Evolutionary conservation across 2,113 vertebrate genomes (phyloP).

Genomic region (Cyprinodon variegatus): DNA sequence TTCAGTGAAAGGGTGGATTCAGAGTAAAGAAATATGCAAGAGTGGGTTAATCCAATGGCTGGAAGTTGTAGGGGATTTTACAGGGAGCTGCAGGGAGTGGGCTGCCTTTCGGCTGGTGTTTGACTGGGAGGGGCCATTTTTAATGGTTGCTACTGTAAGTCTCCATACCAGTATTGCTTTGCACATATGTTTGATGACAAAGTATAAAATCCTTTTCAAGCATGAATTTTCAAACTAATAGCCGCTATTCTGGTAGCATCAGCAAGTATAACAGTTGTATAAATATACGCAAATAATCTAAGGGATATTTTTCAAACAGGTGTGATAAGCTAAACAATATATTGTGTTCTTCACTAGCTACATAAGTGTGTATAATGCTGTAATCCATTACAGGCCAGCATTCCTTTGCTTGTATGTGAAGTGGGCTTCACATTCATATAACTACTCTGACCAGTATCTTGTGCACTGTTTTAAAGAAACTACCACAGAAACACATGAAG

Average conservation of each 20-base stretch:
- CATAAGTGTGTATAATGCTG: not conserved
- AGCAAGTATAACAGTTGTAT: not conserved
- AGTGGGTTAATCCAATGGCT: no score
- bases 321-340: not conserved
- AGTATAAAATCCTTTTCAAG: no score
- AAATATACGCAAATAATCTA: not conserved
- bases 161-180: no score
- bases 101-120: no score
- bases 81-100: no score
- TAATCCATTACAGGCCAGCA: not conserved
- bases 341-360: not conserved
- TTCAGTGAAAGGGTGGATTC: no score
- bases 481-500: constrained; percentile 1
- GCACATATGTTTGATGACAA: no score
- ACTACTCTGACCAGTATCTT: not conserved
- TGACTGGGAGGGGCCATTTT: no score
- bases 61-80: no score
- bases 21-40: no score
- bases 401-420: not conserved
- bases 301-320: not conserved
- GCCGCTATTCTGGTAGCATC: not conserved
- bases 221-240: not conserved
- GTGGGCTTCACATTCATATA: not conserved
- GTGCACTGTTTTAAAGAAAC: not conserved
- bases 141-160: no score